A percentile compares a stretch with the other conserved stretches of the same genome.
These are phyloP conservation scores for Fistularia tabacaria DNA, from an alignment of 2,797 vertebrate genomes.

Conservation along the genomic window DNA sequence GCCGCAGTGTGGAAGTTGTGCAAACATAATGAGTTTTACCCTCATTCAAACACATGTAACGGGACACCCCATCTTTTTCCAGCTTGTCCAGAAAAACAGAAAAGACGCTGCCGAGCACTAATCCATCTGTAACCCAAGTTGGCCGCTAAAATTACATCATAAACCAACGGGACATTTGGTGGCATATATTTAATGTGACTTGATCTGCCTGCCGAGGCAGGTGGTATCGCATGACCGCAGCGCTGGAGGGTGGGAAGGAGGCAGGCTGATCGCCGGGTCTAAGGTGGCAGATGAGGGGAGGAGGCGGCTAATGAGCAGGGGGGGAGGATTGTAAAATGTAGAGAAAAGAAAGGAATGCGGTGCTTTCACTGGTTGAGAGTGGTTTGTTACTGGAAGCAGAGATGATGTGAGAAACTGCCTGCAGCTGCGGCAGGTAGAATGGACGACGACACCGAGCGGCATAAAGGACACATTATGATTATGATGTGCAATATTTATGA, in stretches of 20 bases:
- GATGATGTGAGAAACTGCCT: constrained; percentile 52
- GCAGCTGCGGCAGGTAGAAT: constrained; percentile 27
- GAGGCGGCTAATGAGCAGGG: constrained; percentile 45
- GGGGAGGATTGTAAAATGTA: constrained; percentile 50
- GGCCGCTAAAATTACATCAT: constrained; percentile 51
- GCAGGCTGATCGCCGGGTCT: constrained; percentile 40
- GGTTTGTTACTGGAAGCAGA: constrained; percentile 48
- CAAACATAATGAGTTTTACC: constrained; percentile 37
- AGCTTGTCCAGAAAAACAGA: constrained; percentile 33
- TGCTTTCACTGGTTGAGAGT: constrained; percentile 43
- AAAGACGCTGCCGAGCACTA: constrained; percentile 19
- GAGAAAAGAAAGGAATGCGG: constrained; percentile 60
- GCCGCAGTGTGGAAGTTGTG: constrained; percentile 29
- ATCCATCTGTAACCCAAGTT: constrained; percentile 64
- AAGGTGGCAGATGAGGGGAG: constrained; percentile 44
- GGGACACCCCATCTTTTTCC: constrained; percentile 39
- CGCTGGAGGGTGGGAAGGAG: constrained; percentile 34
- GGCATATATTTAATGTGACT: constrained; percentile 58
- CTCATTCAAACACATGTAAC: constrained; percentile 58
- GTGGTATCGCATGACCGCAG: constrained; percentile 44
- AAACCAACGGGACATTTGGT: constrained; percentile 42
- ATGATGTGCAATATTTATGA: background rate
- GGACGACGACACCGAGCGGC: background rate
- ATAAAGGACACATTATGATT: background rate
- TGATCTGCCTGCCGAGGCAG: constrained; percentile 42